Evolutionary conservation across 2,888 invertebrate species (phyloP), one percentile per base, ranked within the genome.

Genomic region (Drosophila lutescens): DNA sequence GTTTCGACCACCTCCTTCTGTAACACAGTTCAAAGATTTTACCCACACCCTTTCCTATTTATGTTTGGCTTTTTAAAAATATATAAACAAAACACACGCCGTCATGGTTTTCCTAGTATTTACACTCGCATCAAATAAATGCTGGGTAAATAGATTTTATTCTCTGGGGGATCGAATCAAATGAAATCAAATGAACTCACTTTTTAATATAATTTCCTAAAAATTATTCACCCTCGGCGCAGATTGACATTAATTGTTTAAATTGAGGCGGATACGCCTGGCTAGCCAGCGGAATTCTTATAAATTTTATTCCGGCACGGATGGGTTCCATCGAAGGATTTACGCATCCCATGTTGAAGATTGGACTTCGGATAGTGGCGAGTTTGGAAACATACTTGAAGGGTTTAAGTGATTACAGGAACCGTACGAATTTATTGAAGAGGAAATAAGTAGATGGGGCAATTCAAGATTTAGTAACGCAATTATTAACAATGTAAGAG

Each of bases 171-270:
- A 60, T 60, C 41, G 51, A 71, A 71, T 72, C 63, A 69, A 69
- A 69, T 69, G 50, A 62, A 62, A 55, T 70, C 40, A 17, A 60
- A 70, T 60, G 54, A 70, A 30, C 47, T 57, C 32, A 56, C 63
- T 30, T 62, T 71, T 55, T 56, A 46, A 63, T 71, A 50, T 63
- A 34, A 44, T 56, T 72, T 47, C 13, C 40, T 17, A 9, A 58
- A 58, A 85, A 76, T 79, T 76, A 85, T 85, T 81, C 68, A 57
- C 60, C 30, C 40, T 40, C 43, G 38, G 58, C 41, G 79, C 40
- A 59, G 71, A 68, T 78, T 87, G 85, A 87, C 85, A 79, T 76
- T 78, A 83, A 87, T 83, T 85, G 82, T 82, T 79, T 61, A 60
- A 85, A 87, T 85, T 72, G 53, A 72, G 53, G 49, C 51, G 73